Conservation (phyloP, 2,888 invertebrate species). For the Margaritifera margaritifera region DNA sequence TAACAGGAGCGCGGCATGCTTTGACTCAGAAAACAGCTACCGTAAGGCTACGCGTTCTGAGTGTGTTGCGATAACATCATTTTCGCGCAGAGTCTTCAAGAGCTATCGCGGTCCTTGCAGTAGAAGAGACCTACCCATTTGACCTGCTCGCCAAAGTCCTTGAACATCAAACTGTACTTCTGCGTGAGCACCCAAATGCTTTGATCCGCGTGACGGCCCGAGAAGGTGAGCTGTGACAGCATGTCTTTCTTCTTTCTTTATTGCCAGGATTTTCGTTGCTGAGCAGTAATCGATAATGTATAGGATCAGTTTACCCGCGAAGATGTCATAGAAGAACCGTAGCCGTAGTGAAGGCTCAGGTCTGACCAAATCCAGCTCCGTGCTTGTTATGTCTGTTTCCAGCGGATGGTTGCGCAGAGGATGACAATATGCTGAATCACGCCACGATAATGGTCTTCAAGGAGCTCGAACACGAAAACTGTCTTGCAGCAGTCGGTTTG, state of each 20-base stretch:
- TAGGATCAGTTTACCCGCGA: conserved; percentile 24
- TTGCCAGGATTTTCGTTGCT: conserved; percentile 28
- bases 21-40: too few species aligned
- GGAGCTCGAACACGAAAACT: conserved; percentile 21
- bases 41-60: too few species aligned
- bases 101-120: conserved; percentile 28
- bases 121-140: conserved; percentile 33
- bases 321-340: conserved; percentile 19
- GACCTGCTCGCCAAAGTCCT: conserved; percentile 33
- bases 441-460: conserved; percentile 25
- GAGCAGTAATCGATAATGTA: conserved; percentile 39
- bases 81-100: conserved; percentile 38
- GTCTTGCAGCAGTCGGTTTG: conserved; percentile 31
- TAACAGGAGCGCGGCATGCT: too few species aligned
- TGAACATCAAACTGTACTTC: conserved; percentile 35
- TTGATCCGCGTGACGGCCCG: conserved; percentile 26
- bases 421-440: conserved; percentile 28
- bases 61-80: conserved; percentile 32
- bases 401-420: conserved; percentile 28
- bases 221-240: conserved; percentile 32
- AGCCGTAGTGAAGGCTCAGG: conserved; percentile 13
- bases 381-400: conserved; percentile 23
- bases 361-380: conserved; percentile 13
- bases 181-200: conserved; percentile 34
- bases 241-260: conserved; percentile 34